These are phyloP conservation scores for Pogonomyrmex californicus DNA, from an alignment of 1,140 invertebrate genomes.

Conservation along the genomic window DNA sequence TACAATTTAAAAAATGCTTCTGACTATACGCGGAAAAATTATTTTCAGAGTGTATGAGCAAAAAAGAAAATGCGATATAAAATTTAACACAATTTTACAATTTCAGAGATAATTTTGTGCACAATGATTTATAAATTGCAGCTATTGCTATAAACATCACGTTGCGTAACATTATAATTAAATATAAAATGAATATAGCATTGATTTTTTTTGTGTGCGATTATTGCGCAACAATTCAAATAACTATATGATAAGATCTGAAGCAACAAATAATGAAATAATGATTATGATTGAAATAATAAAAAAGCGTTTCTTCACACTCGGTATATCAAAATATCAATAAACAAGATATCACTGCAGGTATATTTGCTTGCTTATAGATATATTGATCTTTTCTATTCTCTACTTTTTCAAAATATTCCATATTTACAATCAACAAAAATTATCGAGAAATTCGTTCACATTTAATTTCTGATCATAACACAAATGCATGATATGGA, in stretches of 20 bases:
- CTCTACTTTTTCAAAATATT: background rate
- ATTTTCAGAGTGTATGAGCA: background rate
- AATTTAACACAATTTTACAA: conserved; percentile 4
- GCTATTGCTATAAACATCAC: conserved; percentile 10
- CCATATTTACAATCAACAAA: background rate
- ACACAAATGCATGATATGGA: background rate
- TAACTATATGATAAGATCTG: conserved; percentile 22
- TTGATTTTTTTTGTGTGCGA: background rate
- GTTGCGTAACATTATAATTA: background rate
- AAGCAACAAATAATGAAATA: conserved; percentile 1
- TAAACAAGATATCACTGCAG: background rate
- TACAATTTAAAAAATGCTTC: background rate
- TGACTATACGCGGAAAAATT: background rate
- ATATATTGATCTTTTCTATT: background rate
- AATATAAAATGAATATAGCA: background rate
- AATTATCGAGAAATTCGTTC: conserved; percentile 14
- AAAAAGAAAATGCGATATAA: background rate
- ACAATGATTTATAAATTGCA: conserved; percentile 5
- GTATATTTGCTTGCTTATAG: too few species aligned
- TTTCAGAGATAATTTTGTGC: background rate
- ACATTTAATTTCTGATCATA: background rate
- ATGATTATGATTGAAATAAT: conserved; percentile 5
- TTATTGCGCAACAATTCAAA: conserved; percentile 26
- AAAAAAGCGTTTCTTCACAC: background rate
- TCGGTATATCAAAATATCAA: conserved; percentile 5